phyloP scores from a whole-genome alignment of 2,888 invertebrate genomes.

The Cacoxenus indagator region DNA sequence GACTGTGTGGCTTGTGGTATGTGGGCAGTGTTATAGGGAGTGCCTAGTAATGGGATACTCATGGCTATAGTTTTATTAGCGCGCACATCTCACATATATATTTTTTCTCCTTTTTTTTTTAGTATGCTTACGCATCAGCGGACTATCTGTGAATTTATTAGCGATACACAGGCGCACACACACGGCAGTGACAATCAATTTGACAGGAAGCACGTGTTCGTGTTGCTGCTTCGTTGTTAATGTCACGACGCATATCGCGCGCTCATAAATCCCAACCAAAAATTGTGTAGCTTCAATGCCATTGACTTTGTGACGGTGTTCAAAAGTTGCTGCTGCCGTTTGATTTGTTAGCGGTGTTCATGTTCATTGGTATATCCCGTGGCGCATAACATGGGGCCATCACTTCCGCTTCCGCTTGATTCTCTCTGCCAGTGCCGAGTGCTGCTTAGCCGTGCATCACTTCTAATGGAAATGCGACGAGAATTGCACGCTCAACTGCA shows the following conservation, averaged over 20 bases:
- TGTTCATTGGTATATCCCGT: background rate
- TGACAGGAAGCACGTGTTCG: slow-evolving; percentile 57
- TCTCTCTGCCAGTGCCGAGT: background rate
- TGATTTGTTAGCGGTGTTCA: slow-evolving; percentile 1
- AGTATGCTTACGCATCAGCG: slow-evolving; percentile 40
- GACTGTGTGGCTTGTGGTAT: background rate
- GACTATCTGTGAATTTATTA: slow-evolving; percentile 56
- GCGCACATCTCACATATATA: background rate
- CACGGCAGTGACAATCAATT: too few relatives aligned
- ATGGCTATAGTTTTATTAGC: background rate
- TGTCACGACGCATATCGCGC: background rate
- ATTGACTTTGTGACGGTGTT: slow-evolving; percentile 17
- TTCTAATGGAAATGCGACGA: slow-evolving; percentile 50
- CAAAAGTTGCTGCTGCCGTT: slow-evolving; percentile 44
- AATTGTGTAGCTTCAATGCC: slow-evolving; percentile 45
- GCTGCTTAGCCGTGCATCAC: slow-evolving; percentile 40
- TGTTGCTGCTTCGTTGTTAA: background rate
- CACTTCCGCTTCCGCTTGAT: background rate
- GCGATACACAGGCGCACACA: slow-evolving; percentile 57
- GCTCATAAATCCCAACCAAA: slow-evolving; percentile 61
- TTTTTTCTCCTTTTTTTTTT: slow-evolving; percentile 43
- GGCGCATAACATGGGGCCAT: too few relatives aligned
- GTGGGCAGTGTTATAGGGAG: too few relatives aligned
- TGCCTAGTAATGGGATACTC: background rate
- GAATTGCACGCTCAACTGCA: slow-evolving; percentile 57